Evolutionary conservation across 1,140 invertebrate genomes (phyloP).

Genomic region (Halesus radiatus): DNA sequence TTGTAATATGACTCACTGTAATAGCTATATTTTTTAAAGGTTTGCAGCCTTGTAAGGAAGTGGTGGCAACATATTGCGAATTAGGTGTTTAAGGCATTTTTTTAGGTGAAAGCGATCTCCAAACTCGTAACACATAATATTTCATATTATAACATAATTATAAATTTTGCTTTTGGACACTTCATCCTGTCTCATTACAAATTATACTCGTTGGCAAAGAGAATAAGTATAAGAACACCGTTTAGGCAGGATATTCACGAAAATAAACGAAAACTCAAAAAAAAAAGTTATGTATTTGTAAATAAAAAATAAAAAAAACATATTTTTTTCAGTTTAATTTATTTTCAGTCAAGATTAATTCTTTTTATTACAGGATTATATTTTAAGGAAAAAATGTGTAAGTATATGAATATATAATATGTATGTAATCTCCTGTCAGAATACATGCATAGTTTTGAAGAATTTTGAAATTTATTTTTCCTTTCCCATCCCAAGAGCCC

Average conservation of each 20-base stretch:
- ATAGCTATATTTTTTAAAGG: slow-evolving; percentile 42
- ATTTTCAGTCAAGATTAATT: slow-evolving; percentile 44
- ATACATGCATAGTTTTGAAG: slow-evolving; percentile 52
- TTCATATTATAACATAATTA: neutral
- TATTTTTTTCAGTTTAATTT: slow-evolving; percentile 47
- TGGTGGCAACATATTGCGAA: neutral
- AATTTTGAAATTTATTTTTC: slow-evolving; percentile 35
- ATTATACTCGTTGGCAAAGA: slow-evolving; percentile 12
- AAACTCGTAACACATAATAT: slow-evolving; percentile 32
- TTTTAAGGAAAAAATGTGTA: slow-evolving; percentile 48
- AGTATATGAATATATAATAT: slow-evolving; percentile 42
- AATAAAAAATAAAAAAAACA: slow-evolving; percentile 15
- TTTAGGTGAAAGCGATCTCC: slow-evolving; percentile 44
- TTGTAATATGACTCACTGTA: slow-evolving; percentile 17
- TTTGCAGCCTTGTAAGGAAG: slow-evolving; percentile 31
- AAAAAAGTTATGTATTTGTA: neutral
- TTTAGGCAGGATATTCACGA: slow-evolving; percentile 9
- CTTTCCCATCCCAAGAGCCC: neutral
- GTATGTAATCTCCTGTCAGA: slow-evolving; percentile 51
- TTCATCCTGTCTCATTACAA: slow-evolving; percentile 8
- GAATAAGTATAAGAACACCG: slow-evolving; percentile 4
- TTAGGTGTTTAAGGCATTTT: slow-evolving; percentile 29
- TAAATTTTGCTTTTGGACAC: slow-evolving; percentile 29
- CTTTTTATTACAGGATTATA: slow-evolving; percentile 51
- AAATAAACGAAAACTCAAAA: neutral